These are phyloP conservation scores for Thyatira batis DNA, from an alignment of 2,888 invertebrate genomes.

Conservation along the genomic window DNA sequence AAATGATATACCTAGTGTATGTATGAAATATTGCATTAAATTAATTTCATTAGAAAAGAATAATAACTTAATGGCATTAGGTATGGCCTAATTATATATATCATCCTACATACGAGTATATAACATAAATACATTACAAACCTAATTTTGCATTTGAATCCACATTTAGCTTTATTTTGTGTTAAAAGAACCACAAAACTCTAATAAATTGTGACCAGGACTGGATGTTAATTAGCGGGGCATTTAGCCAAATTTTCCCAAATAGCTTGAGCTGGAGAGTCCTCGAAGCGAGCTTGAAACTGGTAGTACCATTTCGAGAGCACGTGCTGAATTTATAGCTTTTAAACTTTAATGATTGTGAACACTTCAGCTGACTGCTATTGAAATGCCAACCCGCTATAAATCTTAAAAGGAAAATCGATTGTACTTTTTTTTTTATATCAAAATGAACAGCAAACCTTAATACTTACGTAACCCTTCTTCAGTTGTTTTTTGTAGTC, in stretches of 20 bases:
- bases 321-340: constrained; percentile 58
- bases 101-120: no score
- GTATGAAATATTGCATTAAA: no score
- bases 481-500: no score
- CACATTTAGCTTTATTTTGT: constrained; percentile 9
- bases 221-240: constrained; percentile 43
- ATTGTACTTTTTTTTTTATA: neutral
- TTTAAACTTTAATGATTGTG: constrained; percentile 35
- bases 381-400: constrained; percentile 18
- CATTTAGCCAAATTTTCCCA: constrained; percentile 29
- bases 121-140: neutral
- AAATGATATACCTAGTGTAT: no score
- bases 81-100: no score
- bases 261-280: constrained; percentile 25
- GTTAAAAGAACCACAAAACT: constrained; percentile 35
- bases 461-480: neutral
- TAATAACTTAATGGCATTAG: no score
- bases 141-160: neutral
- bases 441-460: constrained; percentile 1
- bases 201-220: constrained; percentile 32
- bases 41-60: no score
- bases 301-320: constrained; percentile 18
- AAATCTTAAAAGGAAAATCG: constrained; percentile 11
- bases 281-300: constrained; percentile 21
- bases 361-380: constrained; percentile 21